These are phyloP conservation scores for Parotocinclus haroldoi DNA, from an alignment of 2,797 vertebrate species.

Conservation along the genomic window DNA sequence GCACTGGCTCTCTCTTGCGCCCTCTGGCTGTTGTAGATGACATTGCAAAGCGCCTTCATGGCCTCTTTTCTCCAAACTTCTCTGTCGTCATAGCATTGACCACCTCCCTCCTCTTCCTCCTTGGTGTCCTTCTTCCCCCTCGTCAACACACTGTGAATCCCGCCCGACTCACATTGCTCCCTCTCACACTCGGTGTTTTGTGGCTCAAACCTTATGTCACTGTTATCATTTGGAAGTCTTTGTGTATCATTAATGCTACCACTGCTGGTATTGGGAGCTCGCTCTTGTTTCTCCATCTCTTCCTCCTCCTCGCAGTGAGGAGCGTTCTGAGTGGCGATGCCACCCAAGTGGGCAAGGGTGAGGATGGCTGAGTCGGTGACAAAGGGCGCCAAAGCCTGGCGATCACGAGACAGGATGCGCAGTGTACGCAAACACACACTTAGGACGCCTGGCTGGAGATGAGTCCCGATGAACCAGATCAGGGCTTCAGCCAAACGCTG, in stretches of 20 bases:
- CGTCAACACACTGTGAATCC: conserved; percentile 20
- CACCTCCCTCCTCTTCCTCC: conserved; percentile 48
- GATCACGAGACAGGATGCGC: conserved; percentile 75
- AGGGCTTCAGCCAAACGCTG: conserved; percentile 70
- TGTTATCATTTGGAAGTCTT: not conserved
- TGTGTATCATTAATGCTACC: not conserved
- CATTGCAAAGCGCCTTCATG: conserved; percentile 75
- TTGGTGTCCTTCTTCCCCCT: conserved; percentile 46
- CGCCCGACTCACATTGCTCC: conserved; percentile 36
- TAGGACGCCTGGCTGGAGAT: conserved; percentile 57
- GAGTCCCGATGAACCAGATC: conserved; percentile 62
- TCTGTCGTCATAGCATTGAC: conserved; percentile 51
- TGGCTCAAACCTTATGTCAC: not conserved
- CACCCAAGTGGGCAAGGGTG: conserved; percentile 51
- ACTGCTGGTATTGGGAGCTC: not conserved
- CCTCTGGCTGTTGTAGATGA: conserved; percentile 77
- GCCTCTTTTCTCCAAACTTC: conserved; percentile 71
- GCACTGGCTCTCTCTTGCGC: conserved; percentile 73
- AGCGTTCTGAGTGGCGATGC: conserved; percentile 32
- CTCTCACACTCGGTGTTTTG: not conserved
- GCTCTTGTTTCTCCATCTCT: conserved; percentile 43
- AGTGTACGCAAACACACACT: conserved; percentile 64
- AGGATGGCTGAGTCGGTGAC: conserved; percentile 63
- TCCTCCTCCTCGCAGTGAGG: conserved; percentile 46
- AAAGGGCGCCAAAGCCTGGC: conserved; percentile 68